Conservation (phyloP, 1,140 invertebrate genomes). For the Triops cancriformis region DNA sequence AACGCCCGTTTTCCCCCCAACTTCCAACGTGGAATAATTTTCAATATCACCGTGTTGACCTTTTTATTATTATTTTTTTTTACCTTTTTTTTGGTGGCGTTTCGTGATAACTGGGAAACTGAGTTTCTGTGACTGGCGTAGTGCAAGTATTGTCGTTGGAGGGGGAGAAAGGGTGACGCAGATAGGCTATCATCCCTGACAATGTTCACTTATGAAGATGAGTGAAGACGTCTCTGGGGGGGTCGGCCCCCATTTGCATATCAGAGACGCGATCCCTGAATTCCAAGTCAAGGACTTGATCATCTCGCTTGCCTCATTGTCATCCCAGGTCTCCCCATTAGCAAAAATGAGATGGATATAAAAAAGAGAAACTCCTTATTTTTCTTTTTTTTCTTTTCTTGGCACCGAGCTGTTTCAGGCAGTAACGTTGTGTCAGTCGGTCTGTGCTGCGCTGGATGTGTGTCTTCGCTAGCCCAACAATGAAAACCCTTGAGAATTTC, state of each 20-base stretch:
- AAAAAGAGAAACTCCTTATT: background rate
- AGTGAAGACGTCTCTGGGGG: slow-evolving; percentile 8
- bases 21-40: too few species aligned
- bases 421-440: too few species aligned
- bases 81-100: too few species aligned
- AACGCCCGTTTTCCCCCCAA: too few species aligned
- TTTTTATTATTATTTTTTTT: too few species aligned
- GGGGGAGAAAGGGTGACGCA: background rate
- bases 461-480: background rate
- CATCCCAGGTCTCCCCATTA: slow-evolving; percentile 5
- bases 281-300: background rate
- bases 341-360: background rate
- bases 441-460: too few species aligned
- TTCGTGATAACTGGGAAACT: background rate
- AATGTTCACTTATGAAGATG: slow-evolving; percentile 14
- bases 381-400: too few species aligned
- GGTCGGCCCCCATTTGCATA: background rate
- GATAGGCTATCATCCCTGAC: background rate
- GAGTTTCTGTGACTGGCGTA: background rate
- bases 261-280: background rate
- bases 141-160: background rate
- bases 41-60: too few species aligned
- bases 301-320: background rate
- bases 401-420: too few species aligned
- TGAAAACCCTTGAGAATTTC: background rate